These are phyloP conservation scores for Pseudoips prasinana DNA, from an alignment of 2,888 invertebrate genomes.

Conservation along the genomic window DNA sequence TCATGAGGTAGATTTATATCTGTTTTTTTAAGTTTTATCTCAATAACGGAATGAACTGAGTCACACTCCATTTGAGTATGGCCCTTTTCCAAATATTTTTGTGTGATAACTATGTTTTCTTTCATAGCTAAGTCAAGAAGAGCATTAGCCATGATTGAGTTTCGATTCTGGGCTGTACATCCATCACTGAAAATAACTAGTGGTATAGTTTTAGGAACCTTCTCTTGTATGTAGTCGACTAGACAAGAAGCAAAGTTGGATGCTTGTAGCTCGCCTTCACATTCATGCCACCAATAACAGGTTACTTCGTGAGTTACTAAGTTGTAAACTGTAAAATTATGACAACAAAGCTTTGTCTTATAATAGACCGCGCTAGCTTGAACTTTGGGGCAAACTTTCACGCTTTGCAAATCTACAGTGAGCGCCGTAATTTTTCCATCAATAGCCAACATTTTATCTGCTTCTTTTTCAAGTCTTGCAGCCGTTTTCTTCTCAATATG, in stretches of 20 bases:
- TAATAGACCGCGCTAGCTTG: constrained; percentile 8
- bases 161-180: constrained; percentile 12
- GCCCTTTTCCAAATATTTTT: constrained; percentile 11
- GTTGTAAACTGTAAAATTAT: constrained; percentile 12
- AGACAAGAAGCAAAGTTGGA: constrained; percentile 11
- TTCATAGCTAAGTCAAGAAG: constrained; percentile 6
- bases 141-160: constrained; percentile 11
- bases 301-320: constrained; percentile 8
- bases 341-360: constrained; percentile 11
- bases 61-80: constrained; percentile 18
- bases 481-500: no score
- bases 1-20: constrained; percentile 7
- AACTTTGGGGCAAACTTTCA: constrained; percentile 18
- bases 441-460: no score
- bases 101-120: constrained; percentile 9
- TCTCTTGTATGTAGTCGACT: constrained; percentile 7
- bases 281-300: constrained; percentile 14
- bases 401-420: constrained; percentile 8
- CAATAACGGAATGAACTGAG: constrained; percentile 9
- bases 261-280: constrained; percentile 7
- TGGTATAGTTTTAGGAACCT: neutral
- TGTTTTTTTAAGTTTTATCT: constrained; percentile 8
- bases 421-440: no score
- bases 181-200: constrained; percentile 10
- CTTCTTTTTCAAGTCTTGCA: no score